Conservation (phyloP, 2,888 invertebrate species). For the Pecten maximus region DNA sequence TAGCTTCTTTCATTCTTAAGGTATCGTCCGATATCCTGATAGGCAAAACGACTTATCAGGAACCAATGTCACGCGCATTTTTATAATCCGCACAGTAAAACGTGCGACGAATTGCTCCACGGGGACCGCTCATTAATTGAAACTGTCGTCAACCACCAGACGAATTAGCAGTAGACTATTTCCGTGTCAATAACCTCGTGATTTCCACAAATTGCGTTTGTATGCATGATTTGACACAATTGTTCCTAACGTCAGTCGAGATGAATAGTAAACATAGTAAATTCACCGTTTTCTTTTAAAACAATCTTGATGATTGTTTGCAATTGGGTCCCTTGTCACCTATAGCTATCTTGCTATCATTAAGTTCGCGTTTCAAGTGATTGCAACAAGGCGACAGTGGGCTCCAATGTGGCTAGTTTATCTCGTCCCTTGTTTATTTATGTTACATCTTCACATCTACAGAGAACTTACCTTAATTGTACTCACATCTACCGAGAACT, state of each 20-base stretch:
- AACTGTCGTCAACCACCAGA: slow-evolving; percentile 26
- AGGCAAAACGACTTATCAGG: neutral
- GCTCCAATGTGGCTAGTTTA: neutral
- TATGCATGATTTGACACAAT: slow-evolving; percentile 5
- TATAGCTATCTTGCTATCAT: neutral
- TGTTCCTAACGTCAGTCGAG: neutral
- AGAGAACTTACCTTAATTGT: too few species aligned
- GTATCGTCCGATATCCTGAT: neutral
- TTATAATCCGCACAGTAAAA: neutral
- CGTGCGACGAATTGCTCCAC: neutral
- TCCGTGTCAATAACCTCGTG: neutral
- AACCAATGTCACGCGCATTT: slow-evolving; percentile 8
- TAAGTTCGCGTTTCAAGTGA: neutral
- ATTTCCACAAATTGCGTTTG: slow-evolving; percentile 17
- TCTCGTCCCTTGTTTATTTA: neutral
- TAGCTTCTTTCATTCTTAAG: neutral
- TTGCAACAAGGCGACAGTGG: neutral
- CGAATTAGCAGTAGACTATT: slow-evolving; percentile 20
- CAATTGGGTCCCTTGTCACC: neutral
- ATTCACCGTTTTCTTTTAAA: neutral
- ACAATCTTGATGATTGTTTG: slow-evolving; percentile 12
- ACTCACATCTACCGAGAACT: too few species aligned
- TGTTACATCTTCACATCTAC: neutral
- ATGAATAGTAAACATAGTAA: neutral
- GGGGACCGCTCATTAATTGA: slow-evolving; percentile 23